A percentile compares a stretch with the other conserved stretches of the same genome.
These are phyloP conservation scores for Calameuta filiformis DNA, from an alignment of 2,888 invertebrate genomes.

Conservation along the genomic window DNA sequence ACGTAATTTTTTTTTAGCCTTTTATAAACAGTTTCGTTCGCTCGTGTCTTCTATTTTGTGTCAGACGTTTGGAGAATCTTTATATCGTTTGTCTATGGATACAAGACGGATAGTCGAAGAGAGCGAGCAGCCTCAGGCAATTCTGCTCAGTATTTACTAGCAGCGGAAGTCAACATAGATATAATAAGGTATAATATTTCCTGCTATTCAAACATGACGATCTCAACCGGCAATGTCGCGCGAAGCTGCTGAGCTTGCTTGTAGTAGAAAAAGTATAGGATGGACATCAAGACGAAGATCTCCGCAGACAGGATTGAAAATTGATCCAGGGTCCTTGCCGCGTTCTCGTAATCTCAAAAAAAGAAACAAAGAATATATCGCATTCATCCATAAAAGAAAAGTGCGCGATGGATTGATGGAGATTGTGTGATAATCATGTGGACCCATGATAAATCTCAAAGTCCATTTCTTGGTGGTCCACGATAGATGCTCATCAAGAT, in stretches of 20 bases:
- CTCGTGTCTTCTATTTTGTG: neutral
- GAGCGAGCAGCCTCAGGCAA: neutral
- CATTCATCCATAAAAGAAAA: neutral
- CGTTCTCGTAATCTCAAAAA: neutral
- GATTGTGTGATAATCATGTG: slow-evolving; percentile 21
- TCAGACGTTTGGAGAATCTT: neutral
- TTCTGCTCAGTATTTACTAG: slow-evolving; percentile 18
- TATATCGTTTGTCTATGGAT: neutral
- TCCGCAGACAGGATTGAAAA: neutral
- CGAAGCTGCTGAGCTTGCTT: neutral
- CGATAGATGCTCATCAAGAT: neutral
- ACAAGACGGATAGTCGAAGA: neutral
- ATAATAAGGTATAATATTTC: slow-evolving; percentile 15
- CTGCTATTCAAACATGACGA: neutral
- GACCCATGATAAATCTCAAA: slow-evolving; percentile 10
- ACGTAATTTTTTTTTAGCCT: neutral
- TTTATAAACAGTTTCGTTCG: neutral
- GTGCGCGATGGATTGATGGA: slow-evolving; percentile 20
- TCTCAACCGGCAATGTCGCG: neutral
- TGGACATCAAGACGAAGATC: neutral
- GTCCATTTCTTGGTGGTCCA: neutral
- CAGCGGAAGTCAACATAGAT: slow-evolving; percentile 31
- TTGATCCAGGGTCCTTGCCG: neutral
- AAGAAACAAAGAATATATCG: neutral
- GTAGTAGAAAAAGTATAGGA: neutral